Evolutionary conservation across 1,140 invertebrate genomes (phyloP).

Genomic region (Pogonomyrmex barbatus): DNA sequence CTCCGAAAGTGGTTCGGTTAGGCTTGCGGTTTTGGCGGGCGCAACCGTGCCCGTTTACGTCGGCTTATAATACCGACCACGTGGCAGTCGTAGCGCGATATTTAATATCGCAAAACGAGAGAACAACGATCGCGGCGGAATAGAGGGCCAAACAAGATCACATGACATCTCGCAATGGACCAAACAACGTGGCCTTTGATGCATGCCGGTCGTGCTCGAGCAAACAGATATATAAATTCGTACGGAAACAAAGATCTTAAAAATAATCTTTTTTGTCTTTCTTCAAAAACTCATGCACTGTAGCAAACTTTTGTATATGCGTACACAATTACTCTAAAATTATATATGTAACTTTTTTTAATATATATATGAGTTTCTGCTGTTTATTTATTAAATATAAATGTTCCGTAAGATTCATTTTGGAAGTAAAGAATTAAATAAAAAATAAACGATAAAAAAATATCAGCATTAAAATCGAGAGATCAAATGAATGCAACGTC

Average conservation of each 20-base stretch:
- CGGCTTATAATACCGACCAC: slow-evolving; percentile 52
- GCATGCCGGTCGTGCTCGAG: slow-evolving; percentile 44
- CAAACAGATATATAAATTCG: slow-evolving; percentile 26
- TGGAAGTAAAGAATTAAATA: not conserved
- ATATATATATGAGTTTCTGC: no score
- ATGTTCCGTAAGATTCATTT: not conserved
- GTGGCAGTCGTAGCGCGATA: slow-evolving; percentile 61
- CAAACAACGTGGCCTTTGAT: slow-evolving; percentile 72
- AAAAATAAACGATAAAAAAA: not conserved
- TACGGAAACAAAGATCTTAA: not conserved
- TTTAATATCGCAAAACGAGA: slow-evolving; percentile 67
- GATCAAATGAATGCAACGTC: not conserved
- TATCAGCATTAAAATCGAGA: not conserved
- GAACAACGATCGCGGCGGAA: slow-evolving; percentile 55
- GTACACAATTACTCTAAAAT: not conserved
- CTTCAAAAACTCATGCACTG: not conserved
- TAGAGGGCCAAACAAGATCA: slow-evolving; percentile 72
- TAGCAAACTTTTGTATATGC: not conserved
- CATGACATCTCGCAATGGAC: slow-evolving; percentile 71
- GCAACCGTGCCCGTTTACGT: slow-evolving; percentile 53
- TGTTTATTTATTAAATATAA: no score
- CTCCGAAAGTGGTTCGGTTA: slow-evolving; percentile 56
- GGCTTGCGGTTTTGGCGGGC: slow-evolving; percentile 56
- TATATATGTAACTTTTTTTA: not conserved
- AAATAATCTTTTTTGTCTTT: not conserved